Evolutionary conservation across 2,797 vertebrate genomes (phyloP), one percentile per base, ranked within the genome.

Genomic region (Jordanella pulchra): DNA sequence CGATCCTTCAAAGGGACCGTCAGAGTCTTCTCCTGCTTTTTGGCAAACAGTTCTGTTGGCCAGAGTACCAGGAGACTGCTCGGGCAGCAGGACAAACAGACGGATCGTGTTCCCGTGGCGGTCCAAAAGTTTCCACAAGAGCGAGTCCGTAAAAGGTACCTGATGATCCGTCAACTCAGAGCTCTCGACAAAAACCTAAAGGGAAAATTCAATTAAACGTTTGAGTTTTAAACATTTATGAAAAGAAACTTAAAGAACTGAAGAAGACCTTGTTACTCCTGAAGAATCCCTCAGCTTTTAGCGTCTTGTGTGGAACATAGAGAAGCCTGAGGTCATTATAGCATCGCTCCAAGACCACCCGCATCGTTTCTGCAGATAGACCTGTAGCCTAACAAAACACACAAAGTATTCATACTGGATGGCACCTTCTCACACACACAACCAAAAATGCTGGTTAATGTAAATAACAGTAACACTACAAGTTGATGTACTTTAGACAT

Each of bases 281-380:
- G 88, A 99, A 99, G 89, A 99, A 99, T 13, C 98, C 98, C 86
- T 99, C 98, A 0, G 97, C 95, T 91, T 99, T 99, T 89, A 99
- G 91, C 0, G 98, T 98, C 91, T 99, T 99, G 92, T 94, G 98
- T 87, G 97, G 95, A 76, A 97, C 93, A 0, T 92, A 96, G 39
- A 99, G 96, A 66, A 99, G 96, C 10, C 98, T 95, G 65, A 99
- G 94, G 86, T 99, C 98, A 56, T 99, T 99, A 80, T 99, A 99
- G 93, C 97, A 99, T 71, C 98, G 96, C 81, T 99, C 98, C 84
- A 99, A 89, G n/a, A 99, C 96, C 2, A 99, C 92, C 4, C 97
- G 93, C 98, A 99, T 99, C 7, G 91, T 95, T 65, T 99, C 98
- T 56, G 96, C 93, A 0, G 94, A 94, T 28, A 99, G 93, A 48